Evolutionary conservation across 2,888 invertebrate species (phyloP).

Genomic region (Chymomyza amoena): DNA sequence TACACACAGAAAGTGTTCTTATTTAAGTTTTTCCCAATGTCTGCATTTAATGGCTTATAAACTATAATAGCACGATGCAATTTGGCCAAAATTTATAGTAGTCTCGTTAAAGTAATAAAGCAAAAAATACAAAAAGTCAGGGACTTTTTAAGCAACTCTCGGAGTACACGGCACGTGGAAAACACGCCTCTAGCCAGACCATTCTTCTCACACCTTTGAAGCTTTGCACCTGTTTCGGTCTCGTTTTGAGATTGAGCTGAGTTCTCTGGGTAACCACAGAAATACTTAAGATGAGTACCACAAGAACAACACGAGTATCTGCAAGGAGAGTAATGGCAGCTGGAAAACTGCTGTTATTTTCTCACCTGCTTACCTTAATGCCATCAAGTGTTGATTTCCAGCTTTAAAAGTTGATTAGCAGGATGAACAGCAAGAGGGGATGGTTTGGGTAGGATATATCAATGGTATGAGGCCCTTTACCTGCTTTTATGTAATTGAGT

Average conservation of each 20-base stretch:
- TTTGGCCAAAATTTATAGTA: too few species aligned
- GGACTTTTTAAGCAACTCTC: too few species aligned
- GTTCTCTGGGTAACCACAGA: not conserved
- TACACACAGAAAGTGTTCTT: too few species aligned
- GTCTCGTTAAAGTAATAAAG: too few species aligned
- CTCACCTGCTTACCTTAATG: conserved; percentile 1
- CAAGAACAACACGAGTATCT: not conserved
- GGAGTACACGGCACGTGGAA: not conserved
- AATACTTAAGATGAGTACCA: not conserved
- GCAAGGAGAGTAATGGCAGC: not conserved
- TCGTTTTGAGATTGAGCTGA: not conserved
- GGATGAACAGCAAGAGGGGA: not conserved
- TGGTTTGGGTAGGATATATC: not conserved
- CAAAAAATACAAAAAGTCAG: too few species aligned
- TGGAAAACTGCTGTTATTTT: not conserved
- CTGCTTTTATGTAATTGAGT: not conserved
- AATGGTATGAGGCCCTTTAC: not conserved
- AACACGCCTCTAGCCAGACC: not conserved
- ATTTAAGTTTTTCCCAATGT: too few species aligned
- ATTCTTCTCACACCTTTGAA: not conserved
- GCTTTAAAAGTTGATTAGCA: conserved; percentile 1
- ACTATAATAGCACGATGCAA: too few species aligned
- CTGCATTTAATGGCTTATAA: too few species aligned
- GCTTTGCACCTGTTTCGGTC: not conserved
- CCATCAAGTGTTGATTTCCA: conserved; percentile 11